Evolutionary conservation across 2,113 vertebrate species (phyloP).

Genomic region (Xiphophorus hellerii): DNA sequence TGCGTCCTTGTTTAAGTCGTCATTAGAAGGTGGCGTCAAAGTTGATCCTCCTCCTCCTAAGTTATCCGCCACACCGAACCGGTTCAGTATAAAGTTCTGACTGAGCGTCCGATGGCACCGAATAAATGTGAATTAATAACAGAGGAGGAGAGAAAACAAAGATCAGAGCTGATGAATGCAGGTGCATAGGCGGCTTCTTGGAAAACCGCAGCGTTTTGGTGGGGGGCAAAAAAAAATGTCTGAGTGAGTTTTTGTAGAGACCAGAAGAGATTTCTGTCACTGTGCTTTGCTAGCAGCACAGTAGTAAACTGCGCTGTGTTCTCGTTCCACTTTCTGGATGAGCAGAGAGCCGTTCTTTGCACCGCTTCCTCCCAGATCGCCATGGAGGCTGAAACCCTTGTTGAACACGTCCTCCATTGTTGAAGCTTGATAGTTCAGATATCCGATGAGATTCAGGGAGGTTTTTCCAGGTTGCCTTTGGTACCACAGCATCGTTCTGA

Average conservation of each 20-base stretch:
- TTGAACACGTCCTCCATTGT: constrained; percentile 15
- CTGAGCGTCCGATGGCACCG: not conserved
- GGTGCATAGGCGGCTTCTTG: not conserved
- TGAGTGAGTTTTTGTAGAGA: constrained; percentile 27
- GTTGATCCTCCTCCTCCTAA: not conserved
- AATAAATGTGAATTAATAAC: not conserved
- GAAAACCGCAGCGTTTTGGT: not conserved
- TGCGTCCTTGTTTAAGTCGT: not conserved
- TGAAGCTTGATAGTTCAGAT: rapidly evolving
- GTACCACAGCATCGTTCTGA: constrained; percentile 17
- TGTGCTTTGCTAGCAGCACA: constrained; percentile 67
- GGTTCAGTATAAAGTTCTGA: not conserved
- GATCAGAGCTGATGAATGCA: not conserved
- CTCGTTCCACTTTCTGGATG: not conserved
- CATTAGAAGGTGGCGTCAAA: not conserved
- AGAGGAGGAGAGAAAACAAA: not conserved
- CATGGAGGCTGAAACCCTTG: constrained; percentile 25
- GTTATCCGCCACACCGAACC: not conserved
- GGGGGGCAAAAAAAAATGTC: not conserved
- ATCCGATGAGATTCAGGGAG: constrained; percentile 49
- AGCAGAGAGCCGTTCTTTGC: constrained; percentile 25
- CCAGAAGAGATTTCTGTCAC: constrained; percentile 1
- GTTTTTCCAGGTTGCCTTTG: constrained; percentile 4
- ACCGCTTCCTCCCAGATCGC: constrained; percentile 14
- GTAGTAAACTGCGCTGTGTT: constrained; percentile 58